Evolutionary conservation across 2,113 vertebrate genomes (phyloP).

Genomic region (Perccottus glenii): DNA sequence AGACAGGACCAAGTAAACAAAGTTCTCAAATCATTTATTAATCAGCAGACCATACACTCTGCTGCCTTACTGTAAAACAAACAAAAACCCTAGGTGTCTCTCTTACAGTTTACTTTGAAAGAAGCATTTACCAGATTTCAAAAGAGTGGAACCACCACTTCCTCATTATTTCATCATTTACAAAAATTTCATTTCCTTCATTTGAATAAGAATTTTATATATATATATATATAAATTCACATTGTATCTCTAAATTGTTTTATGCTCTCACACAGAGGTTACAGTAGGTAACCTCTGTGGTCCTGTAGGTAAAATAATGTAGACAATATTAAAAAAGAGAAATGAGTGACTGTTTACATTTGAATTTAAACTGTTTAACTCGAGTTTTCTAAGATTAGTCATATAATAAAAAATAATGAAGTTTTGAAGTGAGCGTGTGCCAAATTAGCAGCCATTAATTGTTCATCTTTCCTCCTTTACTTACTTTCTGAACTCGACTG

Average conservation of each 20-base stretch:
- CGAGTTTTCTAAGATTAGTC: not conserved
- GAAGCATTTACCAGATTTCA: too few relatives aligned
- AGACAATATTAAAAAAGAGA: too few relatives aligned
- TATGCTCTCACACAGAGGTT: not conserved
- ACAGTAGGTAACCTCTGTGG: too few relatives aligned
- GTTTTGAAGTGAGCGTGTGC: not conserved
- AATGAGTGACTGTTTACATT: not conserved
- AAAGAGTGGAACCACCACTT: not conserved
- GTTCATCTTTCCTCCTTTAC: not conserved
- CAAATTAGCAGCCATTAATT: not conserved
- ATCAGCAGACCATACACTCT: slow-evolving; percentile 26
- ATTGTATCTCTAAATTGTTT: not conserved
- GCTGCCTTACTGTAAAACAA: slow-evolving; percentile 12
- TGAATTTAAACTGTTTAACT: not conserved
- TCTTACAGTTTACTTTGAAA: not conserved
- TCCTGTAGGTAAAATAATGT: too few relatives aligned
- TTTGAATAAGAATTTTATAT: too few relatives aligned
- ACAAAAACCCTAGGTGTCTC: too few relatives aligned
- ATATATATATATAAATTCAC: not conserved
- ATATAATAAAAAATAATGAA: not conserved
- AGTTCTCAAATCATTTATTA: slow-evolving; percentile 14
- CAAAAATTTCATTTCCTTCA: too few relatives aligned
- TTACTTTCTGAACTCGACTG: slow-evolving; percentile 60
- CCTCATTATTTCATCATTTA: not conserved
- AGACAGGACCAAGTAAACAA: slow-evolving; percentile 41